Conservation (phyloP, 2,113 vertebrate genomes). For the Cyprinodon brontotheroides region DNA sequence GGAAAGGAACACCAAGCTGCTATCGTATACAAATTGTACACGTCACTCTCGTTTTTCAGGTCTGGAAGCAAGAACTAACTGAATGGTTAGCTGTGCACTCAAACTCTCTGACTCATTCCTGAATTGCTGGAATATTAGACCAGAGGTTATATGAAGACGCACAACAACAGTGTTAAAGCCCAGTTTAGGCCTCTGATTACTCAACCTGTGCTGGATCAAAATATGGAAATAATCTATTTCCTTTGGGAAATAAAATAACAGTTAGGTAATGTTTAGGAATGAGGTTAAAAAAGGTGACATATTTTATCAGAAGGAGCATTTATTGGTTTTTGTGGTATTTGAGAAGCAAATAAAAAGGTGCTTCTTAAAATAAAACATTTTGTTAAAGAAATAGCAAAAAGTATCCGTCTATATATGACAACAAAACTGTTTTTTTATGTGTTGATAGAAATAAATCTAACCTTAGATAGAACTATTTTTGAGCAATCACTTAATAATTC, state of each 20-base stretch:
- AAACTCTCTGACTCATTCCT: neutral
- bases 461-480: too few species aligned
- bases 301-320: too few species aligned
- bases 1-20: neutral
- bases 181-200: neutral
- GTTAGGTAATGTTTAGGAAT: too few species aligned
- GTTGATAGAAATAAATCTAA: neutral
- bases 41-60: neutral
- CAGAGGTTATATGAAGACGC: conserved; percentile 18
- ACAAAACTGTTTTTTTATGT: neutral
- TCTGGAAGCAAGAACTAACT: conserved; percentile 1
- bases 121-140: conserved; percentile 9
- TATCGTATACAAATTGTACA: neutral
- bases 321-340: too few species aligned
- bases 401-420: neutral
- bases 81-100: neutral
- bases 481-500: too few species aligned
- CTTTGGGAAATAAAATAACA: too few species aligned
- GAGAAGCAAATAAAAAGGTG: too few species aligned
- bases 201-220: neutral
- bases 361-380: too few species aligned
- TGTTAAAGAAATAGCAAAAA: neutral
- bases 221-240: neutral
- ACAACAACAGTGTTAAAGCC: conserved; percentile 20
- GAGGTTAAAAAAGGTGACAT: too few species aligned